Evolutionary conservation across 2,113 vertebrate genomes (phyloP).

Genomic region (Aldabrachelys gigantea): DNA sequence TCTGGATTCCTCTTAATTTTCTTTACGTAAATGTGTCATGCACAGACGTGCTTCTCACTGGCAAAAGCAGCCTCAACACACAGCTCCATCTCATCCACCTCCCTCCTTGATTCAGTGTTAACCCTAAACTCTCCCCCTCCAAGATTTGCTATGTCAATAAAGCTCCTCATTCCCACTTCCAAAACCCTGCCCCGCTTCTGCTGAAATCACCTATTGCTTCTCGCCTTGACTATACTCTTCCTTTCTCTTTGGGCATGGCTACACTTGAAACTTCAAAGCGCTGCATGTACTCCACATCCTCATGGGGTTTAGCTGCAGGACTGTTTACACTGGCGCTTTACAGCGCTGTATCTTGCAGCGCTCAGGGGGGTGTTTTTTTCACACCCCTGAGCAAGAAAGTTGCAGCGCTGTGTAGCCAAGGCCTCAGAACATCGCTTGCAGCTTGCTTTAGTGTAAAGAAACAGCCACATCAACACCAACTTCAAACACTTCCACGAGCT

Average conservation of each 20-base stretch:
- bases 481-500: background rate
- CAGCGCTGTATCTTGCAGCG: too few species aligned
- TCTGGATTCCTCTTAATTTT: background rate
- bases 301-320: too few species aligned
- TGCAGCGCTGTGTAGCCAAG: too few species aligned
- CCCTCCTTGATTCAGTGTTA: background rate
- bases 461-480: background rate
- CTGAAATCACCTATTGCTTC: background rate
- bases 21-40: background rate
- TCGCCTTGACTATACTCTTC: background rate
- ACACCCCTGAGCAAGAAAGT: too few species aligned
- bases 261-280: too few species aligned
- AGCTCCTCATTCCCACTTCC: background rate
- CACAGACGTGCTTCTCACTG: background rate
- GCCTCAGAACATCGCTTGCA: rapidly evolving
- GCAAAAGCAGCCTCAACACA: rapidly evolving
- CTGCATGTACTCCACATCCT: too few species aligned
- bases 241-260: background rate
- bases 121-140: background rate
- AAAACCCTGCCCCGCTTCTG: background rate
- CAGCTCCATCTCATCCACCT: background rate
- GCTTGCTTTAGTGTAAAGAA: background rate
- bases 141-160: rapidly evolving
- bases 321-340: too few species aligned
- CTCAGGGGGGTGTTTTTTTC: too few species aligned